These are phyloP conservation scores for Tangara arthus DNA, from an alignment of 2,797 vertebrate species.

Conservation along the genomic window DNA sequence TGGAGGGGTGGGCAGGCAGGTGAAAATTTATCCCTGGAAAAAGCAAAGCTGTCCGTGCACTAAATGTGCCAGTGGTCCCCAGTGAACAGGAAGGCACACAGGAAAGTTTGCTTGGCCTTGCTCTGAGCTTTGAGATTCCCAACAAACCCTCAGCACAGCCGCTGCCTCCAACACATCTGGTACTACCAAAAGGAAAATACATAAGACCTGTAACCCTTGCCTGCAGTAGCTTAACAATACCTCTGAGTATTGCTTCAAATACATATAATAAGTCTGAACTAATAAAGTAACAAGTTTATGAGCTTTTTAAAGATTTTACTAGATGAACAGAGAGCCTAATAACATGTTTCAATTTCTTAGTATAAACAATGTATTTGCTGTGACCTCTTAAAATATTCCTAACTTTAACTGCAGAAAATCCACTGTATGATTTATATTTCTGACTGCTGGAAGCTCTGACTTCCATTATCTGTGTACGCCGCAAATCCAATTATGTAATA, in stretches of 20 bases:
- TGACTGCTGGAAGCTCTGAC: conserved; percentile 18
- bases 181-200: conserved; percentile 34
- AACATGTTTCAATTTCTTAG: conserved; percentile 71
- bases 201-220: conserved; percentile 29
- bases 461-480: neutral
- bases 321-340: conserved; percentile 74
- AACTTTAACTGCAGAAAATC: conserved; percentile 18
- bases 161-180: neutral
- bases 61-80: accelerated
- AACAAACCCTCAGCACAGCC: neutral
- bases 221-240: conserved; percentile 75
- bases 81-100: neutral
- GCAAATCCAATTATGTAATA: conserved; percentile 44
- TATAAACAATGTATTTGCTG: conserved; percentile 51
- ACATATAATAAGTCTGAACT: conserved; percentile 72
- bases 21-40: neutral
- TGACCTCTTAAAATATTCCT: conserved; percentile 53
- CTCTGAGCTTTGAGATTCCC: neutral
- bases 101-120: neutral
- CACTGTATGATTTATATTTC: neutral
- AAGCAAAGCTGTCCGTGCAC: neutral
- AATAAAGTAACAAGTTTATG: conserved; percentile 81
- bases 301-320: conserved; percentile 82
- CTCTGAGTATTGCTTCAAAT: conserved; percentile 75
- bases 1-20: neutral